Base-by-base conservation (phyloP, 2,797 vertebrate genomes). In the Gymnocypris eckloni region DNA sequence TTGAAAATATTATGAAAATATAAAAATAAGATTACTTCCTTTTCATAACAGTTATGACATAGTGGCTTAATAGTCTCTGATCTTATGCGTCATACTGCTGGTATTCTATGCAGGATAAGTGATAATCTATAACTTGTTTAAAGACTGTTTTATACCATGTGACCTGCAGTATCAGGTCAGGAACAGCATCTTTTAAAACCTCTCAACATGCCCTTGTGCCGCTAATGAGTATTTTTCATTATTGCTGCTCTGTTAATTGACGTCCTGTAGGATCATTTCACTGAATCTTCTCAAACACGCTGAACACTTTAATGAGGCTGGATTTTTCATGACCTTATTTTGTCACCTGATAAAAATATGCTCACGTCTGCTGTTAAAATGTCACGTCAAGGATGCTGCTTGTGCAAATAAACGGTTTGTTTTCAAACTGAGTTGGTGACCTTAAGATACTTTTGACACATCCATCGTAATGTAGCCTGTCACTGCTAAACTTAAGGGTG, bases 211-310 rank as follows among this genome's bases (percentile, higher is more conserved):
- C 28, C n/a, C 48, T 75, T 11, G 8, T 70, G 50, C 69, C 10
- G 33, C 39, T 81, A 83, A 88, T 43, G 56, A 86, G 33, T 73
- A 12, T 69, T 41, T 86, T 86, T 67, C 81, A 80, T 77, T 71
- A 86, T n/a, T 77, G 43, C n/a, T 86, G 52, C 18, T 25, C 54
- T 64, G 77, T 78, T 81, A 82, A 86, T 84, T 64, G 43, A 83
- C 39, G 15, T 72, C 64, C 45, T 78, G 37, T 54, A 77, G 81
- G 41, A 79, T 88, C n/a, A 86, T 28, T 28, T 28, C 25, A 28
- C 25, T 28, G 25, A 28, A 28, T 28, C 25, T 28, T 28, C 25
- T 28, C 25, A 28, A 28, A 28, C 71, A 61, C n/a, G 52, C 22
- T n/a, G 20, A 71, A 59, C 70, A 13, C 72, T 33, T 86, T 83